These are phyloP conservation scores for Orchesella flavescens DNA, from an alignment of 2,888 invertebrate species.

Conservation along the genomic window DNA sequence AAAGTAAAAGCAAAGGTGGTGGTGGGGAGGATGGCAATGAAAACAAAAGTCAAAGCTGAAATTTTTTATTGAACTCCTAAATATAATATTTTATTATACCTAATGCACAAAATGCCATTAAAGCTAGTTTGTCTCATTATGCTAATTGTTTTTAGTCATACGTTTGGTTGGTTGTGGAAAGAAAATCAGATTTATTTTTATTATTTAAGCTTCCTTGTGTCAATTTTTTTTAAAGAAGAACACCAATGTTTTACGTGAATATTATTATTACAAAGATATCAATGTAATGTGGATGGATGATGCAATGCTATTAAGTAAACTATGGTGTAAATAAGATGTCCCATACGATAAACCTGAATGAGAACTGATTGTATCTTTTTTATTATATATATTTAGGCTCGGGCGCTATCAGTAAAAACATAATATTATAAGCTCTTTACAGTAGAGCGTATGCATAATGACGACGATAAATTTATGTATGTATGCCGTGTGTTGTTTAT, in stretches of 20 bases:
- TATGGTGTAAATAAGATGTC: conserved; percentile 54
- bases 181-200: not conserved
- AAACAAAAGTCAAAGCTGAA: conserved; percentile 3
- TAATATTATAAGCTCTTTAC: not conserved
- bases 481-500: not conserved
- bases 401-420: not conserved
- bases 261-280: no score
- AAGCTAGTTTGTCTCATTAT: not conserved
- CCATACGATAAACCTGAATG: conserved; percentile 43
- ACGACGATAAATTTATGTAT: not conserved
- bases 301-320: conserved; percentile 44
- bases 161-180: not conserved
- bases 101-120: conserved; percentile 18
- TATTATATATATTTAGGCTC: no score
- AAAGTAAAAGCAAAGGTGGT: conserved; percentile 25
- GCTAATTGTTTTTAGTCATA: conserved; percentile 18
- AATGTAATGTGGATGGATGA: conserved; percentile 6
- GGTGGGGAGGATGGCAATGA: not conserved
- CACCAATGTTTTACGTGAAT: no score
- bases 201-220: conserved; percentile 12
- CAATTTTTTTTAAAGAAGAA: not conserved
- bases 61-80: not conserved
- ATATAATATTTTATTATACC: not conserved
- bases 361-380: conserved; percentile 32
- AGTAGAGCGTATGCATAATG: not conserved